A percentile compares a stretch with the other conserved stretches of the same genome.
These are phyloP conservation scores for Microchrysa polita DNA, from an alignment of 2,888 invertebrate species.

Conservation along the genomic window DNA sequence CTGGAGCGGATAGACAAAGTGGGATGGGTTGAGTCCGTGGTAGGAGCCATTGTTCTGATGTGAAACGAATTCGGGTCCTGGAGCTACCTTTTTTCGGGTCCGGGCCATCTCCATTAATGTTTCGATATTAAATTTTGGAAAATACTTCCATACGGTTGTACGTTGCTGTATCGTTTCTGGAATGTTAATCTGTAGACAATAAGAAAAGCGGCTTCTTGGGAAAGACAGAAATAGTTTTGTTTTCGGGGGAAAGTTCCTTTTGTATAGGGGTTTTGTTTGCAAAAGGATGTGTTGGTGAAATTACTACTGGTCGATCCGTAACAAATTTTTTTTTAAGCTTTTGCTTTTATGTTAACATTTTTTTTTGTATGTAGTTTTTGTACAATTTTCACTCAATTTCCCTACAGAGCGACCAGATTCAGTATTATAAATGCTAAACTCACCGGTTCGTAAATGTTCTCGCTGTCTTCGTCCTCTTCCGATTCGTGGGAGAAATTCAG, in stretches of 20 bases:
- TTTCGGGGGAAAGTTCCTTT: not conserved
- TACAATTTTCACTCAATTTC: too few species aligned
- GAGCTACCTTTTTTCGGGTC: slow-evolving; percentile 51
- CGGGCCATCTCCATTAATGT: slow-evolving; percentile 54
- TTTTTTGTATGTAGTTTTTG: too few species aligned
- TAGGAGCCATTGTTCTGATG: slow-evolving; percentile 16
- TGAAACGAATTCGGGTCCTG: slow-evolving; percentile 21
- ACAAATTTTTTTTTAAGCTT: too few species aligned
- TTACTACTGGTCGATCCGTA: too few species aligned
- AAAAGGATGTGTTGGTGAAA: too few species aligned
- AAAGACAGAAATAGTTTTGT: not conserved
- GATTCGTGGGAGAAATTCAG: slow-evolving; percentile 52
- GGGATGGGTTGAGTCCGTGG: not conserved
- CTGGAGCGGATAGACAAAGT: not conserved
- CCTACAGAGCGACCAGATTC: too few species aligned
- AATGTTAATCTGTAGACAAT: slow-evolving; percentile 55
- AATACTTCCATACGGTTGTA: slow-evolving; percentile 55
- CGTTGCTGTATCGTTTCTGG: slow-evolving; percentile 50
- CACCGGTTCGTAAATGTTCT: slow-evolving; percentile 59
- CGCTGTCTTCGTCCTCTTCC: slow-evolving; percentile 53
- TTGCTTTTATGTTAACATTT: too few species aligned
- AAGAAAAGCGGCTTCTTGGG: slow-evolving; percentile 30
- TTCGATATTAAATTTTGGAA: slow-evolving; percentile 56
- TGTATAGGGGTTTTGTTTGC: too few species aligned
- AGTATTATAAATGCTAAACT: slow-evolving; percentile 41